A percentile compares a stretch with the other conserved stretches of the same genome.
phyloP scores from a whole-genome alignment of 2,113 vertebrate genomes.

The Eolophus roseicapilla region DNA sequence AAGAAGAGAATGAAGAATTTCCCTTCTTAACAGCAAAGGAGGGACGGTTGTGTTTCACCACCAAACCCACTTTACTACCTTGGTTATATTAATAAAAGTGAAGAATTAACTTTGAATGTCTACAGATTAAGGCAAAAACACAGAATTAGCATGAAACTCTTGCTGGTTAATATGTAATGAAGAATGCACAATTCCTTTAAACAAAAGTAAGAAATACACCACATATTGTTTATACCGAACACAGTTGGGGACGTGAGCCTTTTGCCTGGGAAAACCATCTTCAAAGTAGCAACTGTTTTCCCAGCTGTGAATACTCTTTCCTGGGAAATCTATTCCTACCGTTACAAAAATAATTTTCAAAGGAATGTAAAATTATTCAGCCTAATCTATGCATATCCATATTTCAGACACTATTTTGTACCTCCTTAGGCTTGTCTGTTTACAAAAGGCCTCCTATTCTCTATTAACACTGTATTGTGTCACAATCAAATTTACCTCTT shows the following conservation, averaged over 20 bases:
- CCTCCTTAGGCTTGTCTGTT: background rate
- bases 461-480: background rate
- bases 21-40: background rate
- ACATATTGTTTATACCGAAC: slow-evolving; percentile 67
- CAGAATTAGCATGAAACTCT: background rate
- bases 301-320: slow-evolving; percentile 78
- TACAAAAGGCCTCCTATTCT: background rate
- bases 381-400: slow-evolving; percentile 57
- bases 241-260: slow-evolving; percentile 74
- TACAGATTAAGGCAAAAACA: background rate
- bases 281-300: slow-evolving; percentile 84
- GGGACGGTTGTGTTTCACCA: background rate
- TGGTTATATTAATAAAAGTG: background rate
- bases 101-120: background rate
- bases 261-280: slow-evolving; percentile 81
- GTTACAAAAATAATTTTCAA: slow-evolving; percentile 74
- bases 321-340: slow-evolving; percentile 77
- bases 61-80: background rate
- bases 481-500: background rate
- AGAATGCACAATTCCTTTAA: slow-evolving; percentile 16
- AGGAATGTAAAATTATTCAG: slow-evolving; percentile 69
- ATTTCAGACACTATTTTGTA: slow-evolving; percentile 18
- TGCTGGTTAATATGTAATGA: background rate
- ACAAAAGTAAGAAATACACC: slow-evolving; percentile 38
- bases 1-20: background rate